Conservation (phyloP, 2,797 vertebrate genomes). For the Galaxias olidus region DNA sequence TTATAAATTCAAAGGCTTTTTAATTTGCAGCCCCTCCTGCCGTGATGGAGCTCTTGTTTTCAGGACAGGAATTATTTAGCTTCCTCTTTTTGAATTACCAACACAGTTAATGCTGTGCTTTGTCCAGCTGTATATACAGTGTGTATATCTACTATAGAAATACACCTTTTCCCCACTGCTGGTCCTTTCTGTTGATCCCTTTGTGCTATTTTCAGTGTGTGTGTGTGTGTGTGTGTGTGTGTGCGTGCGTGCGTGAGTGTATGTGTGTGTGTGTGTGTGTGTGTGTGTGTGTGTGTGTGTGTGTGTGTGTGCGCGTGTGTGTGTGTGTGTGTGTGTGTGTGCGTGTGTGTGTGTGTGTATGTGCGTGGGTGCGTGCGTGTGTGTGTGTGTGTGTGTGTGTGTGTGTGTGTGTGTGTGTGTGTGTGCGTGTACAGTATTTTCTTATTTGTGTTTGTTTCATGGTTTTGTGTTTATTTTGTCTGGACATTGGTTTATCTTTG, state of each 20-base stretch:
- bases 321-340: conserved; percentile 6
- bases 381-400: conserved; percentile 34
- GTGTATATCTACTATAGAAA: background rate
- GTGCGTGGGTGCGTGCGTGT: conserved; percentile 11
- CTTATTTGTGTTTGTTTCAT: conserved; percentile 3
- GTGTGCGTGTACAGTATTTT: conserved; percentile 4
- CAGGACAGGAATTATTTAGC: conserved; percentile 54
- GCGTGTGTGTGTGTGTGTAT: conserved; percentile 4
- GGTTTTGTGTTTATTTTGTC: background rate
- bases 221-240: conserved; percentile 34
- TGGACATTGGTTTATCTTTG: background rate
- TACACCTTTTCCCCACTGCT: too few species aligned
- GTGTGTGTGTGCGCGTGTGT: background rate
- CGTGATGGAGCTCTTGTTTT: conserved; percentile 58
- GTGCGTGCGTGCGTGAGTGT: conserved; percentile 9
- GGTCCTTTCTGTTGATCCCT: background rate
- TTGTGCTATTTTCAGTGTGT: conserved; percentile 2
- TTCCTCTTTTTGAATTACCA: conserved; percentile 59
- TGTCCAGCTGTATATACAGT: conserved; percentile 31
- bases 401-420: conserved; percentile 11
- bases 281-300: conserved; percentile 1
- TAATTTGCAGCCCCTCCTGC: conserved; percentile 63
- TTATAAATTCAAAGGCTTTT: conserved; percentile 67
- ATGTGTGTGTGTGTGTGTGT: background rate
- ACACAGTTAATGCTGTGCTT: conserved; percentile 40